phyloP scores from a whole-genome alignment of 2,888 invertebrate species.

The Phyto melanocephala region DNA sequence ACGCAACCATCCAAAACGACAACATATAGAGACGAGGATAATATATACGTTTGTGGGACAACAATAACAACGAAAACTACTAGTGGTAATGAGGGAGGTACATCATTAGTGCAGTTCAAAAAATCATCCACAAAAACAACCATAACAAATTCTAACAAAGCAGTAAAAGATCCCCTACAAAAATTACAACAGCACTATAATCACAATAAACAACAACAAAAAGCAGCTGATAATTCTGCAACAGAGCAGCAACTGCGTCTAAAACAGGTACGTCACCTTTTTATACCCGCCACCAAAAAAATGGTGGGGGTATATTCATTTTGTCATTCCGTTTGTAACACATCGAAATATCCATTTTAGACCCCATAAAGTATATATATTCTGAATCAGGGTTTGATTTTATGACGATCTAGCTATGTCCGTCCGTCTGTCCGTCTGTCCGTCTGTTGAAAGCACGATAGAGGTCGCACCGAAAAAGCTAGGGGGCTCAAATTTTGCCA shows the following conservation, averaged over 20 bases:
- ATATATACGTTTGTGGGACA: constrained; percentile 15
- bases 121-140: constrained; percentile 21
- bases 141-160: constrained; percentile 52
- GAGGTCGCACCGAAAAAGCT: too few species aligned
- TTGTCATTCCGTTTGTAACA: too few species aligned
- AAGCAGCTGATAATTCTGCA: constrained; percentile 65
- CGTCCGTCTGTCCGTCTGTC: too few species aligned
- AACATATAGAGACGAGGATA: constrained; percentile 33
- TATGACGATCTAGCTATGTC: too few species aligned
- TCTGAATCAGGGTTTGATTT: too few species aligned
- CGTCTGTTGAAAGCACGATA: too few species aligned
- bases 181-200: constrained; percentile 19
- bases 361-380: too few species aligned
- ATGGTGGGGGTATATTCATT: too few species aligned
- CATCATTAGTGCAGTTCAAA: constrained; percentile 31
- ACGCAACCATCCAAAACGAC: constrained; percentile 1
- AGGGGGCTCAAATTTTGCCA: too few species aligned
- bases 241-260: constrained; percentile 63
- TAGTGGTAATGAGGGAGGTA: constrained; percentile 43
- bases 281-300: too few species aligned
- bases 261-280: constrained; percentile 66
- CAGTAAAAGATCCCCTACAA: constrained; percentile 44
- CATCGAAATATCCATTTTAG: too few species aligned
- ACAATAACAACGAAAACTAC: constrained; percentile 28
- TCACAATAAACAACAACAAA: constrained; percentile 49